Base-by-base conservation (phyloP, 1,140 invertebrate genomes). In the Paramacrobiotus metropolitanus region DNA sequence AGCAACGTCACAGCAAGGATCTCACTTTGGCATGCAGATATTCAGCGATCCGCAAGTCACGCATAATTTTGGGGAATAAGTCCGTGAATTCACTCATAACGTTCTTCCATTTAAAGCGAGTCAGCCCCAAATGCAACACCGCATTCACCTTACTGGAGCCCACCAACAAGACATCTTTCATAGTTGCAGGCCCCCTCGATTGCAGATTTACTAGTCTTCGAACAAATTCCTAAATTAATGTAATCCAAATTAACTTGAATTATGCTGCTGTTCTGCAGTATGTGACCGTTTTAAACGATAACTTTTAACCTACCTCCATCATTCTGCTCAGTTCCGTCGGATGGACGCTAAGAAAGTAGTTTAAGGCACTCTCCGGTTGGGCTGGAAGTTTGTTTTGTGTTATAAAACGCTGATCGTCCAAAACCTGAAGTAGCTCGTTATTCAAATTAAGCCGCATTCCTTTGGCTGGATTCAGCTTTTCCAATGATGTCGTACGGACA, bases 81-180 rank as follows among this genome's bases (percentile, higher is more conserved):
- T 24, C 48, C 15, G 4, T 24, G 24, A 55, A 55, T 24, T 55
- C 48, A 24, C 28, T 55, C 48, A 55, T 28, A 15, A 55, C 48
- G 48, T 28, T 55, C 48, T 55, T 55, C 48, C 48, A 55, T 24
- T 55, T 55, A 24, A 20, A 55, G 15, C 48, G 48, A 9, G 48
- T 20, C 15, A 55, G 15, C 15, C 48, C 48, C 15, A 55, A 24
- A 55, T 55, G 48, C 15, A 55, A 15, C 15, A 55, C 4, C 15
- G 48, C 28, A 15, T 55, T 15, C 24, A 24, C 15, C 24, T 55
- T 24, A 24, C 9, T 20, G 48, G 48, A 20, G 15, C 48, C 48
- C 24, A 55, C 48, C 4, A 24, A 20, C 48, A 55, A 24, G 28
- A 55, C 15, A 9, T 55, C 48, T 28, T 55, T 55, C 48, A 55